Evolutionary conservation across 1,140 invertebrate genomes (phyloP).

Genomic region (Tenebrio molitor): DNA sequence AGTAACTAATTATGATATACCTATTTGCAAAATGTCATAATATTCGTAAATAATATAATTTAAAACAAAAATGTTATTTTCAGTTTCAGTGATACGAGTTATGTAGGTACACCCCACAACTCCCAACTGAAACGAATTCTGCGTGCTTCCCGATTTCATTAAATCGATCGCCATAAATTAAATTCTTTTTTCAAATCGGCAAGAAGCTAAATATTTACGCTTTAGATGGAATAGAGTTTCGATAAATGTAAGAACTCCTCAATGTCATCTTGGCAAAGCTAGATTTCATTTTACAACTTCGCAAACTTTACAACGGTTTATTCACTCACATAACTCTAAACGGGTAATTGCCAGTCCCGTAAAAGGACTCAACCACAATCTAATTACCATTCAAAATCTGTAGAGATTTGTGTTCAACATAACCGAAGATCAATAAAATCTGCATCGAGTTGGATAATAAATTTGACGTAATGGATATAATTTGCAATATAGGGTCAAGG

Average conservation of each 20-base stretch:
- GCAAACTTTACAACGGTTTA: not conserved
- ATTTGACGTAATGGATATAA: not conserved
- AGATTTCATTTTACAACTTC: not conserved
- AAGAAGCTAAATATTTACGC: slow-evolving; percentile 18
- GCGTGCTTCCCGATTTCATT: too few species aligned
- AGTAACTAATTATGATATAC: too few species aligned
- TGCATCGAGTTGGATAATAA: not conserved
- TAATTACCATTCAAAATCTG: not conserved
- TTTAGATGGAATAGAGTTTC: slow-evolving; percentile 31
- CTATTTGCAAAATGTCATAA: too few species aligned
- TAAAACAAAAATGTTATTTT: too few species aligned
- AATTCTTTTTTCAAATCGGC: slow-evolving; percentile 2
- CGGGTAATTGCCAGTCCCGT: not conserved
- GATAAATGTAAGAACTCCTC: not conserved
- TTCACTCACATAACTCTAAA: not conserved
- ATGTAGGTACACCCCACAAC: too few species aligned
- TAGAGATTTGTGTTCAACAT: too few species aligned
- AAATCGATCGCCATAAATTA: too few species aligned
- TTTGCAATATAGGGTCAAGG: not conserved
- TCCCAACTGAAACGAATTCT: too few species aligned
- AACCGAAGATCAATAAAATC: not conserved
- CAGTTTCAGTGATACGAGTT: too few species aligned
- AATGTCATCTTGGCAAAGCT: too few species aligned
- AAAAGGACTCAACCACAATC: not conserved
- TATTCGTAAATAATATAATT: too few species aligned